These are phyloP conservation scores for Muscina levida DNA, from an alignment of 2,888 invertebrate genomes.

Conservation along the genomic window DNA sequence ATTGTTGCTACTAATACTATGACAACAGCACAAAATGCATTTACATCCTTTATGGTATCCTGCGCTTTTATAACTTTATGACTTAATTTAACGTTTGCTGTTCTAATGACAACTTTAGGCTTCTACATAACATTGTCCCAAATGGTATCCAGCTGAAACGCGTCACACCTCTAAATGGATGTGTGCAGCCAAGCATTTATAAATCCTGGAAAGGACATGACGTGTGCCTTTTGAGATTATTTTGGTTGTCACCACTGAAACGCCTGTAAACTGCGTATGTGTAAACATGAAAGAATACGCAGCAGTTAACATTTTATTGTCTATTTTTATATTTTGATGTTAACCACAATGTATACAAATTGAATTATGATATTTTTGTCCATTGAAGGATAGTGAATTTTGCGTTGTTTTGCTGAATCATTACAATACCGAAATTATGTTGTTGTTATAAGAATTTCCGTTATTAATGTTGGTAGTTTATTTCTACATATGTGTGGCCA, in stretches of 20 bases:
- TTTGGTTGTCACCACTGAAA: conserved; percentile 10
- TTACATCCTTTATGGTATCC: neutral
- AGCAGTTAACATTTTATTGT: no score
- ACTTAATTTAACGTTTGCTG: conserved; percentile 48
- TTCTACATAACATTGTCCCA: neutral
- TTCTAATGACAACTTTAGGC: conserved; percentile 19
- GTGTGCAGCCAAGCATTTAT: no score
- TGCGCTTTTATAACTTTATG: conserved; percentile 8
- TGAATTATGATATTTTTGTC: neutral
- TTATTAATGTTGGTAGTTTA: conserved; percentile 8
- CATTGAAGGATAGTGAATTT: neutral
- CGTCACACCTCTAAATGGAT: conserved; percentile 27
- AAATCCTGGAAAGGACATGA: neutral
- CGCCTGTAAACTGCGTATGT: neutral
- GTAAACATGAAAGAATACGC: no score
- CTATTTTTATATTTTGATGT: no score
- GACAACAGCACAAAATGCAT: neutral
- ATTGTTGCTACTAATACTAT: neutral
- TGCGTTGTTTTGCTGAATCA: conserved; percentile 51
- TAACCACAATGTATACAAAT: no score
- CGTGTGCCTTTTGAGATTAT: conserved; percentile 10
- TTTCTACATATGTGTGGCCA: conserved; percentile 13
- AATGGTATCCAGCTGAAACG: conserved; percentile 41
- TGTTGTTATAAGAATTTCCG: conserved; percentile 36
- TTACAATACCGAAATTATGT: conserved; percentile 4